Conservation (phyloP, 2,797 vertebrate species). For the Apodemus agrarius region DNA sequence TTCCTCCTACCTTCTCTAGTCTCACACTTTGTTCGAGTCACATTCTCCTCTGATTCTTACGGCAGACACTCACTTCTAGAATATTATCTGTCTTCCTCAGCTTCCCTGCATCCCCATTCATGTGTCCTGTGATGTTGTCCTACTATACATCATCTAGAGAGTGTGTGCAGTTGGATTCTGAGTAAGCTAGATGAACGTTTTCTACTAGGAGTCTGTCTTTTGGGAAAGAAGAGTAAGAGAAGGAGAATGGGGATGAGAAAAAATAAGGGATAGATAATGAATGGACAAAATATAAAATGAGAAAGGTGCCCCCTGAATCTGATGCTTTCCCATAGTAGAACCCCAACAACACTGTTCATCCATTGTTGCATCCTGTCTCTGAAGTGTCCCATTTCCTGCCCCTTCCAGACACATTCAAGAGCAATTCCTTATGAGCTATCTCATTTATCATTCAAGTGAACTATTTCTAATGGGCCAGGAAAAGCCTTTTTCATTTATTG, state of each 20-base stretch:
- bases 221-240: background rate
- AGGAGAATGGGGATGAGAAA: background rate
- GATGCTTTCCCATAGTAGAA: background rate
- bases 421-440: background rate
- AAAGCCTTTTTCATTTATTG: background rate
- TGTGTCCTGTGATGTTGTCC: background rate
- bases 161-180: background rate
- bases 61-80: background rate
- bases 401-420: background rate
- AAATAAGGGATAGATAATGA: background rate
- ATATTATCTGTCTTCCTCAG: background rate
- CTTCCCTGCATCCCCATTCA: background rate
- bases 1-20: accelerated
- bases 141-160: accelerated
- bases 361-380: background rate
- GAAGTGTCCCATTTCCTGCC: background rate
- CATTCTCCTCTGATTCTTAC: background rate
- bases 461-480: background rate
- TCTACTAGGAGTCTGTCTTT: background rate
- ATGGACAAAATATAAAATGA: background rate
- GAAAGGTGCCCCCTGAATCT: background rate
- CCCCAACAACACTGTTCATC: background rate
- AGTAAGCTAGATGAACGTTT: background rate
- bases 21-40: background rate
- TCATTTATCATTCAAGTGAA: background rate